Conservation (phyloP, 2,797 vertebrate genomes). For the Alectoris magna region DNA sequence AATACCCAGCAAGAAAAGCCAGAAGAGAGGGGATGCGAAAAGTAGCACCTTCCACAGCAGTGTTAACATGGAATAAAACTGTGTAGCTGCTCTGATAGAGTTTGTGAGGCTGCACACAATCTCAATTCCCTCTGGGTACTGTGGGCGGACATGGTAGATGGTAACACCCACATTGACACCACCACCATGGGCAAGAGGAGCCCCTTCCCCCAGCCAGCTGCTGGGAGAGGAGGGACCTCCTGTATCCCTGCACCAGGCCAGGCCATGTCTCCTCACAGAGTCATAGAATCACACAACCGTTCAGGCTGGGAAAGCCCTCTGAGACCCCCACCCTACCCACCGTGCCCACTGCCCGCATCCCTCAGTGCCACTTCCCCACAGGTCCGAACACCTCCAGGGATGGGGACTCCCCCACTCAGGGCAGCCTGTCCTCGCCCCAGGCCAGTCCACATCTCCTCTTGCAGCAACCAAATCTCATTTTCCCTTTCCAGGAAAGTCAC, state of each 20-base stretch:
- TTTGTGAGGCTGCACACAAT: accelerated
- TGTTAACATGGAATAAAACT: background rate
- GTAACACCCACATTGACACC: background rate
- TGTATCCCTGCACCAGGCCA: background rate
- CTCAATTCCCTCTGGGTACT: background rate
- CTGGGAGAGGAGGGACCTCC: background rate
- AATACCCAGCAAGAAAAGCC: background rate
- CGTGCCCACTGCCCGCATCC: background rate
- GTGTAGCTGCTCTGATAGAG: accelerated
- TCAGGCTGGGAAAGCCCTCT: no score
- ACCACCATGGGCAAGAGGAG: background rate
- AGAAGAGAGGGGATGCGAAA: background rate
- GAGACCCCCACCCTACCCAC: no score
- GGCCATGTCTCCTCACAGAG: background rate
- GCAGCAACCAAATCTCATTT: background rate
- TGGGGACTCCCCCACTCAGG: no score
- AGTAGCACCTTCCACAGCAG: background rate
- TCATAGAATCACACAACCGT: no score
- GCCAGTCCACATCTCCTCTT: background rate
- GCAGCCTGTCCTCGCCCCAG: background rate
- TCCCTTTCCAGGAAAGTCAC: background rate
- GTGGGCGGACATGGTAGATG: background rate
- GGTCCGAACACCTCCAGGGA: no score
- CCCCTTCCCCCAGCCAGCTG: background rate
- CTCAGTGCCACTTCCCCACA: no score